These are phyloP conservation scores for Ceratoteleas bidentatus DNA, from an alignment of 1,140 invertebrate genomes.

Conservation along the genomic window DNA sequence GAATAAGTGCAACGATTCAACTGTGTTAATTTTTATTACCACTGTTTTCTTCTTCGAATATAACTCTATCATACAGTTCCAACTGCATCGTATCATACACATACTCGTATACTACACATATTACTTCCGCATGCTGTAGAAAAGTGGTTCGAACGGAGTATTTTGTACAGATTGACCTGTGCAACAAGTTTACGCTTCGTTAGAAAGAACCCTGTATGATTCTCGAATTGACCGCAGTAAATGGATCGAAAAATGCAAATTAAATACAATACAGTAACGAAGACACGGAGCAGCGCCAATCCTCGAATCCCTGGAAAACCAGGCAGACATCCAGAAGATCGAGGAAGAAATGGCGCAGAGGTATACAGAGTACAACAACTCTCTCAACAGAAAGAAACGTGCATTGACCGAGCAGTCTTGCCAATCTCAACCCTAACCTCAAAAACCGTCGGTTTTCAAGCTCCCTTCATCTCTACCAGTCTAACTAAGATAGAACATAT, in stretches of 20 bases:
- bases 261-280: no score
- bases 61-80: constrained; percentile 28
- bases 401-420: no score
- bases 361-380: no score
- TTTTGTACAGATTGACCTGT: constrained; percentile 27
- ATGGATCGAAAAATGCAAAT: background rate
- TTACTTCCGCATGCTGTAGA: constrained; percentile 2
- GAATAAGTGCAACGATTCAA: background rate
- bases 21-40: constrained; percentile 28
- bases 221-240: constrained; percentile 13
- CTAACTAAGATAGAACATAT: no score
- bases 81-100: constrained; percentile 17
- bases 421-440: no score
- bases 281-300: no score
- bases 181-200: constrained; percentile 3
- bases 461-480: no score
- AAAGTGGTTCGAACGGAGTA: constrained; percentile 46
- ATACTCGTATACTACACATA: background rate
- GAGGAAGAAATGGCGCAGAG: no score
- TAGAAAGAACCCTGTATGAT: constrained; percentile 21
- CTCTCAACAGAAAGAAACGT: no score
- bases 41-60: constrained; percentile 15
- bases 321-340: no score
- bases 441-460: no score
- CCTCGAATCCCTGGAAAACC: no score